Conservation (phyloP, 2,113 vertebrate genomes). For the Python bivittatus region DNA sequence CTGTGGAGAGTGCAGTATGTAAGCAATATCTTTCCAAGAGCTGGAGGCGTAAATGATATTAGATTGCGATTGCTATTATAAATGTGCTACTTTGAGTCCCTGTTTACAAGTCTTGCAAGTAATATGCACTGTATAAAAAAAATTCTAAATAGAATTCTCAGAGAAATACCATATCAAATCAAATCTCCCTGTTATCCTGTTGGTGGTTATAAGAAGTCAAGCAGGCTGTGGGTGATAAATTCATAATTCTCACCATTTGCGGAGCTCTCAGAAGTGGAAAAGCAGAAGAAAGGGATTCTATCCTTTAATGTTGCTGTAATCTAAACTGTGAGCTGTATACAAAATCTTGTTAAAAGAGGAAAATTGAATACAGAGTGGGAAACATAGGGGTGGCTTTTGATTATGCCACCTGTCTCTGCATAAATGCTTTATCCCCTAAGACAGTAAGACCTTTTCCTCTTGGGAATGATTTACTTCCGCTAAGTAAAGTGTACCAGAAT, state of each 20-base stretch:
- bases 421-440: constrained; percentile 1
- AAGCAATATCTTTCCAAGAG: background rate
- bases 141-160: constrained; percentile 19
- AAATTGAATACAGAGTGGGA: background rate
- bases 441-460: constrained; percentile 10
- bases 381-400: constrained; percentile 6
- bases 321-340: background rate
- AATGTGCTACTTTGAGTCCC: background rate
- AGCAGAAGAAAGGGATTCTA: background rate
- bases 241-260: constrained; percentile 2
- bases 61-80: background rate
- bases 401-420: background rate
- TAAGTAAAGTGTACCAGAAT: background rate
- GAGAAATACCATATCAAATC: constrained; percentile 33
- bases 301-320: background rate
- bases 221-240: background rate
- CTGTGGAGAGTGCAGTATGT: accelerated
- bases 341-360: background rate
- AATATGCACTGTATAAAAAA: background rate
- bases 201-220: constrained; percentile 17
- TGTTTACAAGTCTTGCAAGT: background rate
- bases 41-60: background rate
- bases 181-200: constrained; percentile 1
- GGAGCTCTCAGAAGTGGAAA: background rate
- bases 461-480: constrained; percentile 20